Conservation (phyloP, 2,797 vertebrate species). For the Notamacropus eugenii region DNA sequence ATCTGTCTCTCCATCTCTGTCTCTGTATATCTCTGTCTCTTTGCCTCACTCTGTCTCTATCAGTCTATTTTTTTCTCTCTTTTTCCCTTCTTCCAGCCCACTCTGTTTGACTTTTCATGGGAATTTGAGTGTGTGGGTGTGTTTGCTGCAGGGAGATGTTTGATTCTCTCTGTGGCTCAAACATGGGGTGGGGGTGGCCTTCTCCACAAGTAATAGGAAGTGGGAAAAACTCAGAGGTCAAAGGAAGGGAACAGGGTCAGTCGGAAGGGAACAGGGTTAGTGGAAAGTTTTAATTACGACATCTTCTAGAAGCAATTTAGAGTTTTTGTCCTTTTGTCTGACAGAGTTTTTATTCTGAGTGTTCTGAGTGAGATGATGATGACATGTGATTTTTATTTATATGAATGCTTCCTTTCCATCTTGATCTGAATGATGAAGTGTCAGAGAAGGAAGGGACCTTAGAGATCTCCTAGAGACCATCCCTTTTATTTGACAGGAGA, state of each 20-base stretch:
- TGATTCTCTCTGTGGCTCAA: neutral
- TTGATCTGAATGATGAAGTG: neutral
- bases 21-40: neutral
- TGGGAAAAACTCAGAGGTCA: neutral
- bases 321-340: neutral
- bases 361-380: neutral
- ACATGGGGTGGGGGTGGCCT: neutral
- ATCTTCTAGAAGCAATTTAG: neutral
- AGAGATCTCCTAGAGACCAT: neutral
- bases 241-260: neutral
- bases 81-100: neutral
- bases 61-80: neutral
- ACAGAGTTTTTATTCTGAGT: neutral
- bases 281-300: neutral
- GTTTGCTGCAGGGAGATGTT: neutral
- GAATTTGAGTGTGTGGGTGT: neutral
- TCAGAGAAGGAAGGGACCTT: neutral
- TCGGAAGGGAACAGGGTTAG: too few relatives aligned
- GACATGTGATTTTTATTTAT: neutral
- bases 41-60: neutral
- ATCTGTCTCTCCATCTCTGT: neutral
- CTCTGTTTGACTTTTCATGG: neutral
- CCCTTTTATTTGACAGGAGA: neutral
- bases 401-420: neutral
- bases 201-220: neutral